Percentiles rank a stretch among this genome's conserved stretches.
Conservation (phyloP, 2,797 vertebrate species). For the Notolabrus celidotus region DNA sequence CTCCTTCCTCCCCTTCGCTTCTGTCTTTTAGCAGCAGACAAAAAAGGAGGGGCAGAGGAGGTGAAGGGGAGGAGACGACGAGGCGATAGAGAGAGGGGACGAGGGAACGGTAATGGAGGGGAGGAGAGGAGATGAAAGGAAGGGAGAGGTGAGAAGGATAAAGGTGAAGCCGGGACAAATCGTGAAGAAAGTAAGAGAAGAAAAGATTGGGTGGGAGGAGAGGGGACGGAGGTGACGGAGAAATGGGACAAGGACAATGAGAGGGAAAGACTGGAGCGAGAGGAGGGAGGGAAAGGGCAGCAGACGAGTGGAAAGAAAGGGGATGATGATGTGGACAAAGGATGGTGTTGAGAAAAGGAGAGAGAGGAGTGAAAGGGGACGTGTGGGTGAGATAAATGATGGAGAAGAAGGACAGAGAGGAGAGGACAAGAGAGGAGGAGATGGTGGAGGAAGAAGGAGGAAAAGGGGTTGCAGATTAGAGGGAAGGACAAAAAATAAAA, state of each 20-base stretch:
- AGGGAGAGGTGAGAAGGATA: conserved; percentile 44
- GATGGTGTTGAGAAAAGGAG: conserved; percentile 28
- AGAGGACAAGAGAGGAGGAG: background rate
- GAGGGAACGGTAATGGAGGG: conserved; percentile 42
- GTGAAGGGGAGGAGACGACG: background rate
- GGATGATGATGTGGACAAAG: conserved; percentile 18
- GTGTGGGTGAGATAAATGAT: background rate
- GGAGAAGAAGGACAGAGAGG: background rate
- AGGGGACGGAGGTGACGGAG: background rate
- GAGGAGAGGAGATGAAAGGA: conserved; percentile 35
- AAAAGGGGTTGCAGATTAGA: too few species aligned
- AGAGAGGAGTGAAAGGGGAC: background rate
- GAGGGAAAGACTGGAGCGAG: conserved; percentile 2
- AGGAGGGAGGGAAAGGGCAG: conserved; percentile 13
- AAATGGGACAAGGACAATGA: conserved; percentile 45
- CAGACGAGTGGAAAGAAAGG: conserved; percentile 40
- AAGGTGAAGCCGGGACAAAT: conserved; percentile 43
- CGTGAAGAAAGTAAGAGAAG: conserved; percentile 37
- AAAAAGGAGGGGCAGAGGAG: conserved; percentile 23
- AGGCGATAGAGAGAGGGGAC: conserved; percentile 13
- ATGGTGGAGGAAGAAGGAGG: background rate
- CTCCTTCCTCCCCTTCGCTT: conserved; percentile 28
- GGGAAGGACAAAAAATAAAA: background rate
- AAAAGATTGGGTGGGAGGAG: conserved; percentile 32
- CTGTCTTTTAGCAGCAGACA: conserved; percentile 23